Evolutionary conservation across 2,797 vertebrate genomes (phyloP).

Genomic region (Meriones psammophilus): DNA sequence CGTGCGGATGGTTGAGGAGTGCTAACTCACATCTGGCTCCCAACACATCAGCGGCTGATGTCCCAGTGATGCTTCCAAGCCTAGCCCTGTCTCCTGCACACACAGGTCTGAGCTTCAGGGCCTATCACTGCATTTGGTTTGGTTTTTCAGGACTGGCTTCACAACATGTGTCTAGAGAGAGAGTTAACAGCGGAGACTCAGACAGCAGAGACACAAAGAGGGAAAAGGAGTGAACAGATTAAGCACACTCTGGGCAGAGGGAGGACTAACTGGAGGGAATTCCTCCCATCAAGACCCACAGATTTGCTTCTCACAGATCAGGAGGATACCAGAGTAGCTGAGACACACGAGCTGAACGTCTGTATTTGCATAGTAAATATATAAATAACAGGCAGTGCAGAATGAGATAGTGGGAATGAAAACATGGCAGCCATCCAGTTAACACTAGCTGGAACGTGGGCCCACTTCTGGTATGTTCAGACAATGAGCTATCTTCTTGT

Average conservation of each 20-base stretch:
- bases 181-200: neutral
- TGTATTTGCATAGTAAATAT: constrained; percentile 71
- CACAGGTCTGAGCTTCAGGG: constrained; percentile 1
- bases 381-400: constrained; percentile 51
- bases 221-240: neutral
- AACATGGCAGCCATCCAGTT: neutral
- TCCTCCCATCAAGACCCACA: constrained; percentile 53
- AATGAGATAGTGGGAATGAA: constrained; percentile 23
- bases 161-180: constrained; percentile 27
- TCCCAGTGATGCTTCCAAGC: neutral
- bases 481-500: constrained; percentile 33
- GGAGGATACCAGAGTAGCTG: constrained; percentile 63
- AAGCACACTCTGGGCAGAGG: constrained; percentile 50
- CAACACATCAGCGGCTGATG: neutral
- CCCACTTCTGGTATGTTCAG: neutral
- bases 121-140: neutral
- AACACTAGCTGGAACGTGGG: neutral
- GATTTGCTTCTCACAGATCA: constrained; percentile 74
- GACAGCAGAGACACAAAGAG: constrained; percentile 13
- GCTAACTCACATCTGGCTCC: neutral
- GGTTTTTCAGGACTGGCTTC: constrained; percentile 20
- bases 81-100: neutral
- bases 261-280: neutral
- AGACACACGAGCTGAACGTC: neutral
- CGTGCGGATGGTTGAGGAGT: neutral